Base-by-base conservation (phyloP, 2,888 invertebrate species). In the Yponomeuta cagnagella region DNA sequence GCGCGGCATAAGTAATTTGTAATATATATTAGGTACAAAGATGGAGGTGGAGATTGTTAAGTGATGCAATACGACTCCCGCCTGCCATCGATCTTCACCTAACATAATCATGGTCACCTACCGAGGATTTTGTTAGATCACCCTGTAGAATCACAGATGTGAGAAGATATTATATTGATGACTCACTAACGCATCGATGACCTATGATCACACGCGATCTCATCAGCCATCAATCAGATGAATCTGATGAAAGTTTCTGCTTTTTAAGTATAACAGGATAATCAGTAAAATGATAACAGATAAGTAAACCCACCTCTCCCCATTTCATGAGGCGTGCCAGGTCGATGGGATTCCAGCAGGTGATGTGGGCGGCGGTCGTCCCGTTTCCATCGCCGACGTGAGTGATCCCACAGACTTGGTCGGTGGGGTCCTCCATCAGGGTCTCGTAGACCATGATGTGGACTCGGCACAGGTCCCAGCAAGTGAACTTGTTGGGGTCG, bases 361-460 rank as follows among this genome's bases (percentile, higher is more conserved):
- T 95, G 72, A 96, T 85, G 80, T 95, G 94, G 0, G 95, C 93
- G 2, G 95, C 90, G 30, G 93, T 92, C 2, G 94, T 92, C 0
- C 95, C 94, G 10, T 86, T 85, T 66, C 95, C 93, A 80, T 96
- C 95, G 0, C 94, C 95, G 71, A 96, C 93, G 83, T 97, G 96
- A 6, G 94, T 94, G 74, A 96, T 93, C 0, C 97, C 97, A 71
- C 95, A 90, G 71, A 96, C 94, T 82, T 97, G 97, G 77, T 95
- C 95, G 74, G 94, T 93, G 73, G 95, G 95, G 78, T 96, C 96
- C 75, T 96, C 95, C 81, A 96, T 83, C 70, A 97, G 86, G 31
- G 95, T 94, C 87, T 97, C 97, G 80, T 96, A 96, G 1, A 96
- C 94, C 67, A 96, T 82, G 70, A 94, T 87, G 79, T 96, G 95